Evolutionary conservation across 1,140 invertebrate genomes (phyloP).

Genomic region (Lepidurus arcticus): DNA sequence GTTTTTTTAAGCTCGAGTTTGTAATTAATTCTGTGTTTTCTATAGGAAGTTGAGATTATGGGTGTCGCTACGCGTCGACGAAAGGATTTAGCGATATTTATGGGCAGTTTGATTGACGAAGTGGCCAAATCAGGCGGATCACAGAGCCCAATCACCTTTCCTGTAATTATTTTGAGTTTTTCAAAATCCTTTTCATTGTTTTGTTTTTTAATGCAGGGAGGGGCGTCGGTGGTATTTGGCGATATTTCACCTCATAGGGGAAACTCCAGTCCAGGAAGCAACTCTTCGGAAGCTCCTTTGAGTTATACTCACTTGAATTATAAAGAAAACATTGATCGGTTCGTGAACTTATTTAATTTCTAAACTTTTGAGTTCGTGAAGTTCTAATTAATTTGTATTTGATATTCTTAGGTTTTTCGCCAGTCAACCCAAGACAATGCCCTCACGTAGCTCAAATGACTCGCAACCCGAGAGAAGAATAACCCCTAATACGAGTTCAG

Average conservation of each 20-base stretch:
- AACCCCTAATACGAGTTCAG: conserved; percentile 35
- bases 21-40: background rate
- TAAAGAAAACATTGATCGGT: conserved; percentile 71
- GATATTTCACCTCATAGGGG: conserved; percentile 79
- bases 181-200: background rate
- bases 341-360: conserved; percentile 29
- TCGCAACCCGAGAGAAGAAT: conserved; percentile 40
- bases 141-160: conserved; percentile 31
- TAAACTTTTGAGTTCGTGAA: conserved; percentile 35
- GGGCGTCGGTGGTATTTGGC: conserved; percentile 72
- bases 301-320: conserved; percentile 83
- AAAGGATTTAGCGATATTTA: conserved; percentile 64
- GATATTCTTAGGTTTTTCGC: conserved; percentile 61
- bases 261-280: conserved; percentile 66
- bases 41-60: conserved; percentile 24
- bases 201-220: conserved; percentile 52
- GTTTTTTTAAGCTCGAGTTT: background rate
- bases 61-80: conserved; percentile 43
- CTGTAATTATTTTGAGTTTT: conserved; percentile 29
- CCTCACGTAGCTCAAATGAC: conserved; percentile 41
- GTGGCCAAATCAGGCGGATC: conserved; percentile 43
- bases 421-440: conserved; percentile 63
- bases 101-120: conserved; percentile 66
- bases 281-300: conserved; percentile 68
- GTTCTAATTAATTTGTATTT: background rate